These are phyloP conservation scores for Drosophila birchii DNA, from an alignment of 2,888 invertebrate species.

Conservation along the genomic window DNA sequence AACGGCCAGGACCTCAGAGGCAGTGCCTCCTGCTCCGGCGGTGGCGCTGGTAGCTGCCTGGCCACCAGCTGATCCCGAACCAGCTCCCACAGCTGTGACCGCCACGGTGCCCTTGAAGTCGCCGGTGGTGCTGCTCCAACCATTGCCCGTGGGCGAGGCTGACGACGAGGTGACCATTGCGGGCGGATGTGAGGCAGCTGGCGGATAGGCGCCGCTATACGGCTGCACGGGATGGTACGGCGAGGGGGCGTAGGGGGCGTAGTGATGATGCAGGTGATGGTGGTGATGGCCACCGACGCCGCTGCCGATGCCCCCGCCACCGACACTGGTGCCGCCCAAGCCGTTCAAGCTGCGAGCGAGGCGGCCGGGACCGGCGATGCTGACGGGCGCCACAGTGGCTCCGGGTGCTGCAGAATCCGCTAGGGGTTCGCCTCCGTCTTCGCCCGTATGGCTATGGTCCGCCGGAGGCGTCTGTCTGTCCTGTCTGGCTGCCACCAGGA, in stretches of 20 bases:
- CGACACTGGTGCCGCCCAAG: slow-evolving; percentile 41
- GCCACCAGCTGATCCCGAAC: slow-evolving; percentile 19
- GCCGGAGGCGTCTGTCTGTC: slow-evolving; percentile 28
- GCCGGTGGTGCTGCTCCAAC: slow-evolving; percentile 68
- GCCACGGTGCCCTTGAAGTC: slow-evolving; percentile 59
- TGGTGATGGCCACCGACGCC: slow-evolving; percentile 46
- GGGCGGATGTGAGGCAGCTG: slow-evolving; percentile 51
- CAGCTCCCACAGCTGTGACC: slow-evolving; percentile 32
- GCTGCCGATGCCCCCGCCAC: slow-evolving; percentile 59
- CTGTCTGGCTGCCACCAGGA: slow-evolving; percentile 44
- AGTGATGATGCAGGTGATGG: slow-evolving; percentile 55
- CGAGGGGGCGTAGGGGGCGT: slow-evolving; percentile 48
- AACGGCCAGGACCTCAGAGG: slow-evolving; percentile 57
- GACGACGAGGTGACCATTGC: slow-evolving; percentile 76
- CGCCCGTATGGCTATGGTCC: slow-evolving; percentile 28
- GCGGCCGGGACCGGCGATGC: slow-evolving; percentile 63
- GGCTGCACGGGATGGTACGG: slow-evolving; percentile 18
- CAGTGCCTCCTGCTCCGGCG: slow-evolving; percentile 38
- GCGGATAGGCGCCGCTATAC: slow-evolving; percentile 18
- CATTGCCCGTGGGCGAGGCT: slow-evolving; percentile 70
- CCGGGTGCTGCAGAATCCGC: slow-evolving; percentile 1
- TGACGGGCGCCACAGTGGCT: slow-evolving; percentile 62
- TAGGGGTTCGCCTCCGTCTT: slow-evolving; percentile 8
- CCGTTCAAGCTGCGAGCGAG: slow-evolving; percentile 60
- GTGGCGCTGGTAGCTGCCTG: slow-evolving; percentile 37